Evolutionary conservation across 2,113 vertebrate genomes (phyloP).

Genomic region (Pogonocichla stellata): DNA sequence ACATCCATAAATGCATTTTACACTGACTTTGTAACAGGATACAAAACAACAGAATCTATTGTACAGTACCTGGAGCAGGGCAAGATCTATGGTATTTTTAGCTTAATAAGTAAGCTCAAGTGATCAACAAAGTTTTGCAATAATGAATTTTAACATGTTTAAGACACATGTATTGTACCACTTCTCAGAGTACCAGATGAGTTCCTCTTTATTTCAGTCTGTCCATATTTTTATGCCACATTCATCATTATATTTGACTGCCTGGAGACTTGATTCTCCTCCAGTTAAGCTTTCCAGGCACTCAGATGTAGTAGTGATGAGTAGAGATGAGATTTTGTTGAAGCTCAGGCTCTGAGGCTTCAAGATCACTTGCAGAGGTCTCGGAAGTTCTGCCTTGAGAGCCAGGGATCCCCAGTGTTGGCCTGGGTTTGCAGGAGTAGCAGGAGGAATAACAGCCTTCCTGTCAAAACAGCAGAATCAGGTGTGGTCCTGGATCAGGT

Average conservation of each 20-base stretch:
- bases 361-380: not conserved
- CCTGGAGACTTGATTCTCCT: not conserved
- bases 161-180: not conserved
- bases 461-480: not conserved
- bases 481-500: not conserved
- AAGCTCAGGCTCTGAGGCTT: not conserved
- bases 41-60: not conserved
- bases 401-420: not conserved
- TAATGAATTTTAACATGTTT: not conserved
- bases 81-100: not conserved
- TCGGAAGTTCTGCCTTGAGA: not conserved
- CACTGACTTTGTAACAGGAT: not conserved
- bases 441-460: not conserved
- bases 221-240: not conserved
- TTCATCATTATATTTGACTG: not conserved
- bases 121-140: not conserved
- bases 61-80: not conserved
- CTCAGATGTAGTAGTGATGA: not conserved
- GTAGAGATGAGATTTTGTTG: not conserved
- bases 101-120: not conserved
- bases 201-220: not conserved
- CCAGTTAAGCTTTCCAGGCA: not conserved
- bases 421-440: not conserved
- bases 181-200: not conserved
- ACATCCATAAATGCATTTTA: not conserved